Evolutionary conservation across 2,888 invertebrate species (phyloP), one percentile per base, ranked within the genome.

Genomic region (Thecophora atra): DNA sequence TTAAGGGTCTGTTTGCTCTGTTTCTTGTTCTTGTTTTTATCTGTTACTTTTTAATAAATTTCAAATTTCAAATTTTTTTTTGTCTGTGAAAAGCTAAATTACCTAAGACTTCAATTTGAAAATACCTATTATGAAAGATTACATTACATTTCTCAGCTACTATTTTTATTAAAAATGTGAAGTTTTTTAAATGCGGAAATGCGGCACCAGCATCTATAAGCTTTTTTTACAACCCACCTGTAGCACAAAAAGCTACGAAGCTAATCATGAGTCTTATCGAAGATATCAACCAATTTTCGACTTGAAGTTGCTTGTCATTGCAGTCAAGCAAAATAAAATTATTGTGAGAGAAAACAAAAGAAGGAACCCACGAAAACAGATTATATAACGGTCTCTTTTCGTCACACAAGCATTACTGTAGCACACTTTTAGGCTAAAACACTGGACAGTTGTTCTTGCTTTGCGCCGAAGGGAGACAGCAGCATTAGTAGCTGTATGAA

Each of bases 351-450:
- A 21, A 21, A 24, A 30, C 26, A 51, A 17, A 51, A 70, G 67
- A 24, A 19, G 24, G 58, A 21, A 58, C 68, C 44, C 58, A 24
- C 58, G n/a, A n/a, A n/a, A n/a, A n/a, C n/a, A n/a, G n/a, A n/a
- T n/a, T n/a, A n/a, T n/a, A n/a, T n/a, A n/a, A n/a, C n/a, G n/a
- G n/a, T n/a, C n/a, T n/a, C n/a, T n/a, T n/a, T n/a, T 68, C 21
- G 11, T 15, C 8, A 52, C 66, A 30, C 21, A 19, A 28, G 19
- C 28, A 52, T 66, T 66, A 42, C 30, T n/a, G 30, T 19, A 66
- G 67, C 52, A 52, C 24, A 52, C 52, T 67, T 67, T 56, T 21
- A 21, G 67, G 67, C 67, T 67, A n/a, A 1, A 52, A 15, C 11
- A 28, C 54, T 19, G 30, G 17, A 8, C 7, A 37, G 37, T 11